These are phyloP conservation scores for Centropus bengalensis DNA, from an alignment of 2,113 vertebrate genomes.

Conservation along the genomic window DNA sequence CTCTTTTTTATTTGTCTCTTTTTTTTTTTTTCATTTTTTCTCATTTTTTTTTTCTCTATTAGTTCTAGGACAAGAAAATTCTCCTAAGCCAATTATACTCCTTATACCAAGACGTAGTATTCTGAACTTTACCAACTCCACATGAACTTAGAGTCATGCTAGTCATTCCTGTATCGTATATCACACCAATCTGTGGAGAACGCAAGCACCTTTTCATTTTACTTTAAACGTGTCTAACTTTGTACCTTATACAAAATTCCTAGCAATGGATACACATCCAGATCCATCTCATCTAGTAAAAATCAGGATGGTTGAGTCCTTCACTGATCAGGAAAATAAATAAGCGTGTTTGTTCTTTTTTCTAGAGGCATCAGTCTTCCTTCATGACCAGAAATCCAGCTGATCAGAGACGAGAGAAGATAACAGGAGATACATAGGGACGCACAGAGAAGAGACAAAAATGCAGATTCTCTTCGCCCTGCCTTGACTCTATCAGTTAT, in stretches of 20 bases:
- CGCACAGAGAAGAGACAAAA: not conserved
- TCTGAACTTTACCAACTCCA: not conserved
- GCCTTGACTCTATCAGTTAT: not conserved
- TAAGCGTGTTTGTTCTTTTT: not conserved
- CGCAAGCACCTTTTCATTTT: not conserved
- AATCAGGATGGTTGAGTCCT: not conserved
- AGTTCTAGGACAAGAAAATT: conserved; percentile 7
- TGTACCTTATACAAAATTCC: not conserved
- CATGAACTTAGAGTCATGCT: not conserved
- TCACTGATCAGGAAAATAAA: not conserved
- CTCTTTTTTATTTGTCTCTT: not conserved
- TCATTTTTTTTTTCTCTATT: not conserved
- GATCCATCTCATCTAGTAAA: not conserved
- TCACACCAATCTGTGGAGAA: not conserved
- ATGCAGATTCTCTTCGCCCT: not conserved
- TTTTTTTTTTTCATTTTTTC: not conserved
- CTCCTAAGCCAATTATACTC: not conserved
- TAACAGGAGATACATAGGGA: not conserved
- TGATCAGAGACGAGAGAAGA: not conserved
- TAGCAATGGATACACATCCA: not conserved
- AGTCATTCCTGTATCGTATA: not conserved
- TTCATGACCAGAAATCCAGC: not conserved
- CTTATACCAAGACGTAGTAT: not conserved
- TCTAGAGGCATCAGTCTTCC: not conserved
- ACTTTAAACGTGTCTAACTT: not conserved